These are phyloP conservation scores for Nebria brevicollis DNA, from an alignment of 2,888 invertebrate species.

Conservation along the genomic window DNA sequence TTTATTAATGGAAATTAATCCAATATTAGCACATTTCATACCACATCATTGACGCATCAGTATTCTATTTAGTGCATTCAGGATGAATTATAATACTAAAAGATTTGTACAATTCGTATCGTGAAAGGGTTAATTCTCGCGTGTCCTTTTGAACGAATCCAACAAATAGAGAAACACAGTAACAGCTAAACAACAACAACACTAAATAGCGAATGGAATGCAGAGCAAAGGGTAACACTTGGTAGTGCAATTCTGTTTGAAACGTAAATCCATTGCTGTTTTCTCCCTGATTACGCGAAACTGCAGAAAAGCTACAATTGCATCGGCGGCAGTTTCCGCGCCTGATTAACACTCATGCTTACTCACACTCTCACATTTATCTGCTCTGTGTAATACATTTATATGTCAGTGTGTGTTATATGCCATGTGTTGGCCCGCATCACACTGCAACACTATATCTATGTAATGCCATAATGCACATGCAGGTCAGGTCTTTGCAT, in stretches of 20 bases:
- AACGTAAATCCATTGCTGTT: not conserved
- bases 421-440: not conserved
- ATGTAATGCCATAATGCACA: not conserved
- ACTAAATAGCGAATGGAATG: not conserved
- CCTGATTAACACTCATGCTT: not conserved
- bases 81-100: no score
- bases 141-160: not conserved
- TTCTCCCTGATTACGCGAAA: not conserved
- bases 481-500: not conserved
- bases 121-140: not conserved
- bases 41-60: no score
- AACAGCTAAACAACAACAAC: not conserved
- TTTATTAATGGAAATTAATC: no score
- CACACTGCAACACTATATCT: not conserved
- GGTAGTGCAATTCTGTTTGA: not conserved
- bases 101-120: not conserved
- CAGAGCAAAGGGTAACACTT: not conserved
- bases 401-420: no score
- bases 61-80: no score
- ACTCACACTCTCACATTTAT: not conserved
- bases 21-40: no score
- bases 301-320: not conserved
- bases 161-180: not conserved
- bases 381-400: not conserved
- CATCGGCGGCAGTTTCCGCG: not conserved